phyloP scores from a whole-genome alignment of 2,113 vertebrate genomes.

The Hucho hucho region DNA sequence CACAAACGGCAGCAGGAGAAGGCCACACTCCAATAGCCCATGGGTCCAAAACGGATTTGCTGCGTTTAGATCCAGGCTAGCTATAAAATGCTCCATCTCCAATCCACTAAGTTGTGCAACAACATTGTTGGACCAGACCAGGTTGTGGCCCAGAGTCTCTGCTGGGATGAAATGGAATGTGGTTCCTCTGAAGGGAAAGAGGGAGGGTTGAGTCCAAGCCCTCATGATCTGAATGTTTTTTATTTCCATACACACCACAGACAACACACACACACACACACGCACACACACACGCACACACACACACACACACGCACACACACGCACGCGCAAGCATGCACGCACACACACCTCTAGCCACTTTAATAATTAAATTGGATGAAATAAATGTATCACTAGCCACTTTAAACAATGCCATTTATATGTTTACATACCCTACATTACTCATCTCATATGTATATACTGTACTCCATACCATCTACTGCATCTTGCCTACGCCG shows the following conservation, averaged over 20 bases:
- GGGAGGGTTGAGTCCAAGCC: conserved; percentile 45
- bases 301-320: too few relatives aligned
- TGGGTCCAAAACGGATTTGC: too few relatives aligned
- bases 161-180: conserved; percentile 44
- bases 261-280: conserved; percentile 9
- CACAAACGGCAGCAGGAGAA: conserved; percentile 50
- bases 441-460: too few relatives aligned
- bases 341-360: too few relatives aligned
- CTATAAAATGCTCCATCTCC: conserved; percentile 7
- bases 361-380: too few relatives aligned
- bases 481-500: too few relatives aligned
- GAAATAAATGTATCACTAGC: too few relatives aligned
- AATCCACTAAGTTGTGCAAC: conserved; percentile 56
- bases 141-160: conserved; percentile 29
- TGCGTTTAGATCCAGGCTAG: too few relatives aligned
- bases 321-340: rapidly evolving
- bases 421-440: too few relatives aligned
- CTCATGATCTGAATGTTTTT: conserved; percentile 27
- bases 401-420: too few relatives aligned
- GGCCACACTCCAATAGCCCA: conserved; percentile 4
- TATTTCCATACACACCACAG: conserved; percentile 34
- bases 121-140: conserved; percentile 3
- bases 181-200: conserved; percentile 44
- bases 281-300: too few relatives aligned
- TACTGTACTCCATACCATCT: too few relatives aligned